phyloP scores from a whole-genome alignment of 2,113 vertebrate genomes.

The Seriola rivoliana region DNA sequence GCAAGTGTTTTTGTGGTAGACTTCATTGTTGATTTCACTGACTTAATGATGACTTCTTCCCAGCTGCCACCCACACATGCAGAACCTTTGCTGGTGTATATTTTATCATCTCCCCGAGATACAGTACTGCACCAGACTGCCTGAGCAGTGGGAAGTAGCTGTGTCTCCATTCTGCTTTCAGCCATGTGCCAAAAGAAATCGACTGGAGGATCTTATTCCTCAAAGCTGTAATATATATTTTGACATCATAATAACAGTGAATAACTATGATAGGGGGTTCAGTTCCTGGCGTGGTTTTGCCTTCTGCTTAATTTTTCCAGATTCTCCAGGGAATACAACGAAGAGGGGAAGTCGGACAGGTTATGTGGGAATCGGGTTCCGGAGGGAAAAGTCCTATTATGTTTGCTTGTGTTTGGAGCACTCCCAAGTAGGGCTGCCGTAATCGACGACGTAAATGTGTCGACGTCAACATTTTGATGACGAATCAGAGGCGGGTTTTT shows the following conservation, averaged over 20 bases:
- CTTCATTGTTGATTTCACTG: slow-evolving; percentile 66
- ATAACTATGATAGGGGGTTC: slow-evolving; percentile 26
- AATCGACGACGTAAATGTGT: no score
- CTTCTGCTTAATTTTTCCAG: slow-evolving; percentile 29
- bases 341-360: neutral
- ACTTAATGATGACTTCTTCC: slow-evolving; percentile 74
- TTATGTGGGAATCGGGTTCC: neutral
- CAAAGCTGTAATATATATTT: slow-evolving; percentile 39
- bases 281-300: neutral
- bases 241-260: slow-evolving; percentile 34
- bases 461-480: no score
- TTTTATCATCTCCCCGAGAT: slow-evolving; percentile 61
- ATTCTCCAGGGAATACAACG: neutral
- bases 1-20: slow-evolving; percentile 49
- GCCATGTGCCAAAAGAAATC: slow-evolving; percentile 27
- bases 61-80: slow-evolving; percentile 61
- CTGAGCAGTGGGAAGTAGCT: slow-evolving; percentile 29
- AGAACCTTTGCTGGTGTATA: slow-evolving; percentile 43
- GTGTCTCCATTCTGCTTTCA: slow-evolving; percentile 33
- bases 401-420: slow-evolving; percentile 1
- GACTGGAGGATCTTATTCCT: slow-evolving; percentile 4
- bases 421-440: no score
- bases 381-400: neutral
- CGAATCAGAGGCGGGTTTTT: no score
- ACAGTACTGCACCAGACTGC: slow-evolving; percentile 45